These are phyloP conservation scores for Crossocerus cetratus DNA, from an alignment of 2,888 invertebrate genomes.

Conservation along the genomic window DNA sequence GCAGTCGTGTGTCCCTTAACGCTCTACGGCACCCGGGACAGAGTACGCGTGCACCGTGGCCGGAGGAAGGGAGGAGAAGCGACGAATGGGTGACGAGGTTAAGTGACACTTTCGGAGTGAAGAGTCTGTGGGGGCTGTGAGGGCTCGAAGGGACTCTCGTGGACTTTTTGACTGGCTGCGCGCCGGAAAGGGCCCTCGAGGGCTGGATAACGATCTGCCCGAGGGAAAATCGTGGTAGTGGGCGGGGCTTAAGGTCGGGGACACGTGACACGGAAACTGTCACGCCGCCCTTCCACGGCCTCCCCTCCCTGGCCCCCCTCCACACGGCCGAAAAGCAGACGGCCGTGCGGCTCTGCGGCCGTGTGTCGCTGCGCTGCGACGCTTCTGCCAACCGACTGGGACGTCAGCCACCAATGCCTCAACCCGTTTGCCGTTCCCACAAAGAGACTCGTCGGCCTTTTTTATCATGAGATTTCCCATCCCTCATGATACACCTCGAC, in stretches of 20 bases:
- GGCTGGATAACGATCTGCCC: conserved; percentile 54
- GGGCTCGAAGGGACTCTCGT: not conserved
- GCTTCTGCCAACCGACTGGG: not conserved
- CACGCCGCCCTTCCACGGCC: conserved; percentile 73
- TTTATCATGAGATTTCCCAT: too few relatives aligned
- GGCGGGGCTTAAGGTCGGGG: conserved; percentile 75
- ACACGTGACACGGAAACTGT: conserved; percentile 77
- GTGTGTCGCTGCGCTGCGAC: conserved; percentile 24
- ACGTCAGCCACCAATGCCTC: too few relatives aligned
- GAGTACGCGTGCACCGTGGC: conserved; percentile 3
- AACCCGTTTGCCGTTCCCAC: too few relatives aligned
- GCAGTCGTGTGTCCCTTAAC: too few relatives aligned
- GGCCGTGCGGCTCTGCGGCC: conserved; percentile 41
- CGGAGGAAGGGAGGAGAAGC: conserved; percentile 8
- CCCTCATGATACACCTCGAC: too few relatives aligned
- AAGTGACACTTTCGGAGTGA: conserved; percentile 8
- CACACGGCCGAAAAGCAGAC: conserved; percentile 52
- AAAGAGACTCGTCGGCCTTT: too few relatives aligned
- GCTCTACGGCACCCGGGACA: not conserved
- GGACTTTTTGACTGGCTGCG: not conserved
- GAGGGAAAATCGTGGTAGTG: conserved; percentile 64
- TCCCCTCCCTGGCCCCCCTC: conserved; percentile 65
- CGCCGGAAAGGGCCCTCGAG: conserved; percentile 40
- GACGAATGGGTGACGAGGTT: not conserved
- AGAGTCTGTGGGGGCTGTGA: not conserved